Evolutionary conservation across 2,113 vertebrate genomes (phyloP).

Genomic region (Thomomys bottae): DNA sequence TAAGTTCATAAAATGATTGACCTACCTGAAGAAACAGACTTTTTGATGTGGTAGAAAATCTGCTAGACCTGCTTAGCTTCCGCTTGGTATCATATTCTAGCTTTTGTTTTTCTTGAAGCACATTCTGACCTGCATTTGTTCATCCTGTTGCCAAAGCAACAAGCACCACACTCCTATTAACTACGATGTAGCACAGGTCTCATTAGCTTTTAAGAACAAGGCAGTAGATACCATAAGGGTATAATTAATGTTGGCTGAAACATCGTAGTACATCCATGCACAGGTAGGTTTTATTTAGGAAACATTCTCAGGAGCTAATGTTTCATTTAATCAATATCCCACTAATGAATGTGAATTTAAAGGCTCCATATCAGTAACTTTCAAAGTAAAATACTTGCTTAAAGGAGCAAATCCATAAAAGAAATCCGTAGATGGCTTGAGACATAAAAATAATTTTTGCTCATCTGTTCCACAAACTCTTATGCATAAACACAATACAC

Average conservation of each 20-base stretch:
- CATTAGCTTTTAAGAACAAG: constrained; percentile 83
- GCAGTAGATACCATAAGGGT: constrained; percentile 76
- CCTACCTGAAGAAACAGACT: constrained; percentile 62
- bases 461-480: constrained; percentile 32
- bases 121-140: constrained; percentile 92
- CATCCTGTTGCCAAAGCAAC: constrained; percentile 94
- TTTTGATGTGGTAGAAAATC: constrained; percentile 72
- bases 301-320: constrained; percentile 63
- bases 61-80: constrained; percentile 72
- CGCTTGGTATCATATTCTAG: constrained; percentile 70
- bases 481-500: not conserved
- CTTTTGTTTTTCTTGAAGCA: constrained; percentile 85
- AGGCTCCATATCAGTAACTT: constrained; percentile 63
- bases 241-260: constrained; percentile 81
- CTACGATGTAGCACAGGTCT: constrained; percentile 85
- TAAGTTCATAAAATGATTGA: constrained; percentile 50
- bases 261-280: constrained; percentile 50
- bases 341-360: constrained; percentile 52
- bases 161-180: constrained; percentile 85
- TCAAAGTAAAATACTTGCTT: constrained; percentile 64
- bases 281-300: constrained; percentile 59
- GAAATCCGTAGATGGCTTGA: no score
- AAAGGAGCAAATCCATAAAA: not conserved
- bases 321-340: constrained; percentile 73
- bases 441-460: constrained; percentile 50